Evolutionary conservation across 1,140 invertebrate genomes (phyloP).

Genomic region (Eupristina koningsbergeri): DNA sequence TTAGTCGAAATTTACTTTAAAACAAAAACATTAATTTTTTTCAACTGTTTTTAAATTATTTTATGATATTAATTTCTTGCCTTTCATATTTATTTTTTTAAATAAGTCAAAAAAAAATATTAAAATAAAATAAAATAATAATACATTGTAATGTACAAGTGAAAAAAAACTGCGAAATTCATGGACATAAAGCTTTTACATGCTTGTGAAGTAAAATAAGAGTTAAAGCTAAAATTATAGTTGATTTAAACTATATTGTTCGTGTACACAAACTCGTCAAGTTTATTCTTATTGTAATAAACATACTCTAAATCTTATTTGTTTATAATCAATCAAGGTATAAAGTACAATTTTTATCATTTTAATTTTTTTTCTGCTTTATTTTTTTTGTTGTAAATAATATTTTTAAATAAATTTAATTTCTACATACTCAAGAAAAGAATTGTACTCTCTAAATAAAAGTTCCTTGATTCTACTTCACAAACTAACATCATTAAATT

Average conservation of each 20-base stretch:
- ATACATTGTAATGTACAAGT: conserved; percentile 39
- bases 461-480: conserved; percentile 5
- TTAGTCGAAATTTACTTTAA: background rate
- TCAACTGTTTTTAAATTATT: background rate
- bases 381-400: background rate
- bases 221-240: background rate
- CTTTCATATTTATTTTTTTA: background rate
- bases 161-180: conserved; percentile 18
- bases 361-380: background rate
- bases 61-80: background rate
- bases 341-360: background rate
- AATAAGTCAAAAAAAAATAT: background rate
- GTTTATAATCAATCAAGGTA: background rate
- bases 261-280: conserved; percentile 23
- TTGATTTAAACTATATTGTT: conserved; percentile 6
- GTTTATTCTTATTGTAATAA: conserved; percentile 23
- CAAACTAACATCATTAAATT: background rate
- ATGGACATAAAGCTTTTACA: background rate
- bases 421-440: background rate
- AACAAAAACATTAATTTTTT: background rate
- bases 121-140: conserved; percentile 22
- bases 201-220: conserved; percentile 15
- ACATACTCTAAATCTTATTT: conserved; percentile 12
- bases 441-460: conserved; percentile 18
- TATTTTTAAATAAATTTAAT: background rate